Conservation (phyloP, 2,797 vertebrate genomes). For the Chiloscyllium punctatum region DNA sequence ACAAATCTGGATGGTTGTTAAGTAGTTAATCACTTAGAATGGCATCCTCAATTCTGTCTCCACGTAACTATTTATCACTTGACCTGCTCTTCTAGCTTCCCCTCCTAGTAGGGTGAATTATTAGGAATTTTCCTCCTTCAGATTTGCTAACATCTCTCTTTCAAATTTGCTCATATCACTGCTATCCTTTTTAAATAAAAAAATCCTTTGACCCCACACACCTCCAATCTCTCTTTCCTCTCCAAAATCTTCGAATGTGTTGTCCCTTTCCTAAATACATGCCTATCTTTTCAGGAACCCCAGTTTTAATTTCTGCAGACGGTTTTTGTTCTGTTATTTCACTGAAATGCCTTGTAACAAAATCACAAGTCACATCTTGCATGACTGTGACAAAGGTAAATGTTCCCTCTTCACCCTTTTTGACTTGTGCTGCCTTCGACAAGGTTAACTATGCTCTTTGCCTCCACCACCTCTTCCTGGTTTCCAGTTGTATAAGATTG, state of each 20-base stretch:
- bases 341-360: not conserved
- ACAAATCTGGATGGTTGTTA: no score
- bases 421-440: not conserved
- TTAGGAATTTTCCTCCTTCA: not conserved
- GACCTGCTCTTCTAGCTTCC: not conserved
- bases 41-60: not conserved
- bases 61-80: no score
- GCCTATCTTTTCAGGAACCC: not conserved
- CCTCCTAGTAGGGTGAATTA: not conserved
- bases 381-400: not conserved
- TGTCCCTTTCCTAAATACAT: not conserved
- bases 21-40: no score
- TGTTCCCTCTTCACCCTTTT: not conserved
- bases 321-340: not conserved
- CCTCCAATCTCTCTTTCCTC: not conserved
- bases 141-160: not conserved
- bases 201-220: not conserved
- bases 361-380: not conserved
- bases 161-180: not conserved
- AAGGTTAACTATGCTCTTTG: not conserved
- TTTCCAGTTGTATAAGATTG: not conserved
- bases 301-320: not conserved
- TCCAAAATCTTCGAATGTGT: not conserved
- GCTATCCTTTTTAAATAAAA: not conserved
- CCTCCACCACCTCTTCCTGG: not conserved